phyloP scores from a whole-genome alignment of 1,140 invertebrate genomes.

The Panulirus ornatus region DNA sequence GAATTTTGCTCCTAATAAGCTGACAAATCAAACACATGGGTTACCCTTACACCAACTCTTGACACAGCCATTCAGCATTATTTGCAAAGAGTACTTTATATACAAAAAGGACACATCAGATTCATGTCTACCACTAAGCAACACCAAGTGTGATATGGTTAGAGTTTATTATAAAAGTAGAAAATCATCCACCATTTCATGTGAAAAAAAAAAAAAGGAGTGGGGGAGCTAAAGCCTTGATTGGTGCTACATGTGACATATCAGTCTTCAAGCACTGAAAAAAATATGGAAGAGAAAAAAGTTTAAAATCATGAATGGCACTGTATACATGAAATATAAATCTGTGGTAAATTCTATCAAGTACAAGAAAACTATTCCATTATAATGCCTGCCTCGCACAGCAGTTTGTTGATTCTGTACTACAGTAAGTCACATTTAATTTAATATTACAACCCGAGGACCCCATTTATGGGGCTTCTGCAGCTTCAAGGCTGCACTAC shows the following conservation, averaged over 20 bases:
- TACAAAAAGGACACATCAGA: slow-evolving; percentile 53
- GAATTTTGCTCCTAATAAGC: not conserved
- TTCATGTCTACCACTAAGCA: slow-evolving; percentile 27
- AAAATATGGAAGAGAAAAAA: too few species aligned
- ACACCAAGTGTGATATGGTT: slow-evolving; percentile 65
- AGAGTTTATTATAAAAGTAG: slow-evolving; percentile 66
- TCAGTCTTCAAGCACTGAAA: not conserved
- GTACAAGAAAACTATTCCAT: not conserved
- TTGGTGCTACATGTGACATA: not conserved
- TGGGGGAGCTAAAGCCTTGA: not conserved
- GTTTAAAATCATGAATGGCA: slow-evolving; percentile 45
- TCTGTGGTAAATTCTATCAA: slow-evolving; percentile 22
- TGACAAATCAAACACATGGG: slow-evolving; percentile 15
- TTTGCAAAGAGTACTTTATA: slow-evolving; percentile 57
- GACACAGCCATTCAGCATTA: slow-evolving; percentile 72
- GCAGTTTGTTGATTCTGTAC: not conserved
- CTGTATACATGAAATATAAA: slow-evolving; percentile 37
- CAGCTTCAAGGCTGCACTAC: too few species aligned
- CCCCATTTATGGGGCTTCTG: too few species aligned
- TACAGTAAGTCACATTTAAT: not conserved
- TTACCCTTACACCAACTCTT: slow-evolving; percentile 41
- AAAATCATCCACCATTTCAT: slow-evolving; percentile 50
- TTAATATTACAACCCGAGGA: too few species aligned
- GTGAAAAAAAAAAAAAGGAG: slow-evolving; percentile 37
- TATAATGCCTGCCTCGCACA: not conserved